A percentile compares a stretch with the other conserved stretches of the same genome.
phyloP scores from a whole-genome alignment of 2,888 invertebrate species.

The Cactoblastis cactorum region DNA sequence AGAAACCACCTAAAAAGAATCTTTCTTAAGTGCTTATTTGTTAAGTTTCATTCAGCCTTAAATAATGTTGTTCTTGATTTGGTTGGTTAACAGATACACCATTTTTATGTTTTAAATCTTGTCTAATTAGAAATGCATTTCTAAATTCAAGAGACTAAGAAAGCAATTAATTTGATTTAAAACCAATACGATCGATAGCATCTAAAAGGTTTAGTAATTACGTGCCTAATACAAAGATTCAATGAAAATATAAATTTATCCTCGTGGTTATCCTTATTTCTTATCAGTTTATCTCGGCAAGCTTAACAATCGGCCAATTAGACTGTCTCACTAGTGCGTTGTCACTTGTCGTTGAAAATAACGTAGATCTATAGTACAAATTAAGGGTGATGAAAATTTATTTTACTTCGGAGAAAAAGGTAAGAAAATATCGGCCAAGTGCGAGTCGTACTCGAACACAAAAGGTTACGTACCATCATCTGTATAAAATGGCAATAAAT shows the following conservation, averaged over 20 bases:
- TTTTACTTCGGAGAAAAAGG: too few relatives aligned
- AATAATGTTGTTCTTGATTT: too few relatives aligned
- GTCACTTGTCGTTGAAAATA: slow-evolving; percentile 21
- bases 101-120: not conserved
- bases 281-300: slow-evolving; percentile 42
- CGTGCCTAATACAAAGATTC: slow-evolving; percentile 15
- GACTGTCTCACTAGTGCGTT: slow-evolving; percentile 30
- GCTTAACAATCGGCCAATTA: slow-evolving; percentile 58
- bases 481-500: too few relatives aligned
- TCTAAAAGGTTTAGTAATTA: slow-evolving; percentile 16
- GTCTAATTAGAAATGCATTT: not conserved
- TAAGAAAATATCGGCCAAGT: too few relatives aligned
- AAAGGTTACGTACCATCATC: too few relatives aligned
- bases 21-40: too few relatives aligned
- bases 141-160: not conserved
- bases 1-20: too few relatives aligned
- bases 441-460: too few relatives aligned
- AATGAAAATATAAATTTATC: slow-evolving; percentile 24
- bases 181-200: not conserved
- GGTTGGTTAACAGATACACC: too few relatives aligned
- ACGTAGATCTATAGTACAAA: not conserved
- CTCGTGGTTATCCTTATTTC: slow-evolving; percentile 14
- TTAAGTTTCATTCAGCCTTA: too few relatives aligned
- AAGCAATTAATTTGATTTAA: not conserved
- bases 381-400: too few relatives aligned